Evolutionary conservation across 2,797 vertebrate genomes (phyloP).

Genomic region (Sarcophilus harrisii): DNA sequence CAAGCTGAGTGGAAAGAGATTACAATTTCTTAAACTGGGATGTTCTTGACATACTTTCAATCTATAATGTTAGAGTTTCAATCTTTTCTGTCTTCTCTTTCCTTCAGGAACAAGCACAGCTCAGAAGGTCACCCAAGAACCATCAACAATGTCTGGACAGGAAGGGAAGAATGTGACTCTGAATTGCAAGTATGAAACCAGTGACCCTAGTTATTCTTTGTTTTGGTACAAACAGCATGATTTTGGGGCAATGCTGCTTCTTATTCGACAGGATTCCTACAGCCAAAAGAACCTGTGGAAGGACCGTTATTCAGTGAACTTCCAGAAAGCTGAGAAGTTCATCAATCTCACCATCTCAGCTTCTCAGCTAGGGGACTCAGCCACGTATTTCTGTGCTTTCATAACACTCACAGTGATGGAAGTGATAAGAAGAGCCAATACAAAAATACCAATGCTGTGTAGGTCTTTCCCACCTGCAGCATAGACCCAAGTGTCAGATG

Average conservation of each 20-base stretch:
- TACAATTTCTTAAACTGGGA: neutral
- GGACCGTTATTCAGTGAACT: slow-evolving; percentile 19
- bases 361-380: neutral
- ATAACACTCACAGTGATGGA: neutral
- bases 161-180: slow-evolving; percentile 38
- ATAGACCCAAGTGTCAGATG: neutral
- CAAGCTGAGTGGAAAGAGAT: neutral
- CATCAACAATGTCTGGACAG: neutral
- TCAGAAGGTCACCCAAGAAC: slow-evolving; percentile 17
- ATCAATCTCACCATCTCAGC: slow-evolving; percentile 22
- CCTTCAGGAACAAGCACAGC: slow-evolving; percentile 22
- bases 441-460: neutral
- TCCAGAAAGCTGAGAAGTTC: slow-evolving; percentile 36
- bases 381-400: slow-evolving; percentile 42
- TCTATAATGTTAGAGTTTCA: neutral
- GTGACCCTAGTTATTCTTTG: neutral
- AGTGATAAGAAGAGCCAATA: neutral
- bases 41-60: neutral
- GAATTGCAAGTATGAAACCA: slow-evolving; percentile 40
- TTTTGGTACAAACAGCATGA: slow-evolving; percentile 54
- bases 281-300: neutral
- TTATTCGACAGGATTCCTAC: slow-evolving; percentile 15
- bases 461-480: neutral
- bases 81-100: slow-evolving; percentile 4
- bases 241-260: neutral